These are phyloP conservation scores for Parazoanthus atlanticus DNA, from an alignment of 92 coral and sea anemone genomes.

Conservation along the genomic window DNA sequence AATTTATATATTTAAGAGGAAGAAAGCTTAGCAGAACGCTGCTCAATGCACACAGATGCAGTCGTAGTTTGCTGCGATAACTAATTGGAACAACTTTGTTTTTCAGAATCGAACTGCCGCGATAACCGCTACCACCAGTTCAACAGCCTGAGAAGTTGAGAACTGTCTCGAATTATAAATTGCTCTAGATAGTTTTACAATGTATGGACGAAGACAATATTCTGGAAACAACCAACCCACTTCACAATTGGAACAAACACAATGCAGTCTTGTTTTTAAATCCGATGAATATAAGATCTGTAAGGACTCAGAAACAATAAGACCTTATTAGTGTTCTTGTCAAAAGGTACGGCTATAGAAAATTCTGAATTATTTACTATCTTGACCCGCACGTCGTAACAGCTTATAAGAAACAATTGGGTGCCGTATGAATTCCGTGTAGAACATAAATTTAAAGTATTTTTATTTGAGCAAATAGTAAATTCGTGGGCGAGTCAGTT, in stretches of 20 bases:
- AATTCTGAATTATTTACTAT: constrained; percentile 1
- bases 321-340: neutral
- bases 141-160: neutral
- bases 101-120: neutral
- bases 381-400: neutral
- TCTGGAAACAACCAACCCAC: neutral
- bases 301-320: neutral
- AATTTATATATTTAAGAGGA: neutral
- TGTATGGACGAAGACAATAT: neutral
- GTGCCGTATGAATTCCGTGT: too few species aligned
- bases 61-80: neutral
- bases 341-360: constrained; percentile 7
- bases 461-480: neutral
- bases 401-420: neutral
- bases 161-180: neutral
- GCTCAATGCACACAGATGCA: neutral
- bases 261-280: neutral
- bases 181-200: neutral
- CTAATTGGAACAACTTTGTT: neutral
- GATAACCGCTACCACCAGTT: neutral
- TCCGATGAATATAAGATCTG: neutral
- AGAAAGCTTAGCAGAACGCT: neutral
- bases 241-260: constrained; percentile 1
- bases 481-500: neutral
- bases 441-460: neutral